These are phyloP conservation scores for western clawed frog (Xenopus tropicalis) DNA, from an alignment of 2,113 vertebrate species.

Conservation along the genomic window UCB_Xtro_10.0 CM004447.2:22098001-22098500, in stretches of 20 bases:
- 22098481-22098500: not conserved
- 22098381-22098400: not conserved
- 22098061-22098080: too few species aligned
- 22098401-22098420: not conserved
- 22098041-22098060: too few species aligned
- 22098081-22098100: too few species aligned
- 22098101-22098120: too few species aligned
- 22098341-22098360: not conserved
- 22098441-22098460: not conserved
- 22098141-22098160: too few species aligned
- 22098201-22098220: too few species aligned
- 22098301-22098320: not conserved
- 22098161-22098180: too few species aligned
- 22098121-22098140: too few species aligned
- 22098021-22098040: too few species aligned
- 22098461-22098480: not conserved
- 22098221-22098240: too few species aligned
- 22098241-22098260: not conserved
- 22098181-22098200: too few species aligned
- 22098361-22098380: not conserved
- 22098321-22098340: not conserved
- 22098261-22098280: not conserved
- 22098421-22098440: not conserved
- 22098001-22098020: too few species aligned
- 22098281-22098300: not conserved